Evolutionary conservation across 2,797 vertebrate genomes (phyloP).

Genomic region (Spheniscus humboldti): DNA sequence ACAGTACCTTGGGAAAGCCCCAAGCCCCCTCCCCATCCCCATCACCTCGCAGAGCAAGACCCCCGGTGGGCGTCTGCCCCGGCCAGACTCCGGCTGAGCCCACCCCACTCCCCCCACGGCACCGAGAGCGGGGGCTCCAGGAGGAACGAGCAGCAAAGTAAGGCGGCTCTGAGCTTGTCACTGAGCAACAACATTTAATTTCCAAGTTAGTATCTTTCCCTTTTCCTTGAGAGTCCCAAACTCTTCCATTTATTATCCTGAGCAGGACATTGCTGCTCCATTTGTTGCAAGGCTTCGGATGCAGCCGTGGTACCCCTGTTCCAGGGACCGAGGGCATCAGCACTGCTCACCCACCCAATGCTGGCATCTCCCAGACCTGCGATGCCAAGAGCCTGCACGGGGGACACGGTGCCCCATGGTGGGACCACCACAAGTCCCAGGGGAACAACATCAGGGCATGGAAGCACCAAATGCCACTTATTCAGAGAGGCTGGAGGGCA

Average conservation of each 20-base stretch:
- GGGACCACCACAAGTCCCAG: not conserved
- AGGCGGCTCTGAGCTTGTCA: not conserved
- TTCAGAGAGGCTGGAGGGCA: not conserved
- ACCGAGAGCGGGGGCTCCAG: accelerated
- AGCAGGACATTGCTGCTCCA: not conserved
- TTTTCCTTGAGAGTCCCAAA: not conserved
- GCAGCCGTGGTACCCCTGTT: not conserved
- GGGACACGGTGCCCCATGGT: accelerated
- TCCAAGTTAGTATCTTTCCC: not conserved
- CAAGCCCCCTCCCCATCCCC: accelerated
- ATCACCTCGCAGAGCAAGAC: not conserved
- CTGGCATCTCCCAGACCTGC: not conserved
- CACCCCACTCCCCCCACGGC: accelerated
- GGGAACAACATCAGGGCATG: not conserved
- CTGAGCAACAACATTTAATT: not conserved
- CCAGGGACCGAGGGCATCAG: not conserved
- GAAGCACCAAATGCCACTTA: not conserved
- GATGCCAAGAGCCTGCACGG: not conserved
- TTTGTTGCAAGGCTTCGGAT: not conserved
- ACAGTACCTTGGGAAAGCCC: slow-evolving; percentile 14
- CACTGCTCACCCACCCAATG: not conserved
- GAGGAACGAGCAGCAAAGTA: not conserved
- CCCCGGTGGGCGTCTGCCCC: not conserved
- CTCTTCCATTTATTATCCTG: accelerated
- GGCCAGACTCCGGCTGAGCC: not conserved